Base-by-base conservation (phyloP, 2,113 vertebrate genomes). In the Plectropomus leopardus region DNA sequence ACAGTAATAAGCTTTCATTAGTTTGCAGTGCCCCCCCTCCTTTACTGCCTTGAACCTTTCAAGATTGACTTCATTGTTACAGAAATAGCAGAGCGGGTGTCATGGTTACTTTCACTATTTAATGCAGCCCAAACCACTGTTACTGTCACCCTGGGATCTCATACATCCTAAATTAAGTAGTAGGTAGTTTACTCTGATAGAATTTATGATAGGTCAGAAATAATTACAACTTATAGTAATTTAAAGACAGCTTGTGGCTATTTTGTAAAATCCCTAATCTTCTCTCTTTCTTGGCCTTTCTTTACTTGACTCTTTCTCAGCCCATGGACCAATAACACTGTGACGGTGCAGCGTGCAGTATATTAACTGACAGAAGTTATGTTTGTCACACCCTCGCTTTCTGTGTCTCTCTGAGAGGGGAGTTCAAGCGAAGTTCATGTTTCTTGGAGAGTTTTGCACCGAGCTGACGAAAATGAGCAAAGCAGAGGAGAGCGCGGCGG, bases 361-460 rank as follows among this genome's bases (percentile, higher is more conserved):
- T 63, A 72, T 83, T 74, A 76, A 77, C 68, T 30, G 54, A 84
- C 76, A 81, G 63, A 73, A 85, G 76, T 88, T 74, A 50, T 80
- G 77, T 82, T 85, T 88, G 92, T 92, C 82, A 76, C 86, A 89
- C 86, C 73, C 83, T 83, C 13, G 9, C 54, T 71, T 57, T 32
- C 50, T 30, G 68, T 75, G 69, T 72, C 63, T 88, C 81, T 81
- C 73, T 24, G 68, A 77, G 58, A 68, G 68, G 74, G 66, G 85
- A 89, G 92, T 92, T 94, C 93, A 94, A 19, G 74, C 15, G 17
- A 80, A 93, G 93, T 92, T 93, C 88, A 93, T 76, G 73, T 88
- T 91, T 93, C 83, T 92, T 90, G 84, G 78, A 86, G 80, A 92
- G 70, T 88, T 92, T 89, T 89, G 78, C 78, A 84, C 80, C 2